A percentile compares a stretch with the other conserved stretches of the same genome.
These are phyloP conservation scores for Tetragnatha versicolor DNA, from an alignment of 1,140 invertebrate species.

Conservation along the genomic window DNA sequence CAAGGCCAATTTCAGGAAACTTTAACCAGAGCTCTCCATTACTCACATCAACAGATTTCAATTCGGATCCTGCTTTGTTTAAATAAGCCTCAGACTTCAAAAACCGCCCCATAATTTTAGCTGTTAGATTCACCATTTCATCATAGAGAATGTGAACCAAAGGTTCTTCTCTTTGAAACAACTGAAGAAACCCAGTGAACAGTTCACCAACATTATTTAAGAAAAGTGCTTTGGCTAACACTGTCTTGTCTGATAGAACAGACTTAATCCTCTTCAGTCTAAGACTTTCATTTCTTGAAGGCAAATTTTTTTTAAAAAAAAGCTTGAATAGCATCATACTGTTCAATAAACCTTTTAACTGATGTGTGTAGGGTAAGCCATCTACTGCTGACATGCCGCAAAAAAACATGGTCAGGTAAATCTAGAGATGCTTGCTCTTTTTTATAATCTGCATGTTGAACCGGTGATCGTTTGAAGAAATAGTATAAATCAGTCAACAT, in stretches of 20 bases:
- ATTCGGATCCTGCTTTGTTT: neutral
- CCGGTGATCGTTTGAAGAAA: neutral
- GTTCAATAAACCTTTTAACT: neutral
- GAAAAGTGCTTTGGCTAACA: neutral
- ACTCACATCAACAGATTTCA: neutral
- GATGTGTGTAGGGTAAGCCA: neutral
- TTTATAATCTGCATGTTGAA: neutral
- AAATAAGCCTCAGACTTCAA: neutral
- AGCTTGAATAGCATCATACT: neutral
- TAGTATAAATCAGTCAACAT: neutral
- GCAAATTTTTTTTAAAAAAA: neutral
- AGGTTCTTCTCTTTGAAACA: constrained; percentile 1
- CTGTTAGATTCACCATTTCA: neutral
- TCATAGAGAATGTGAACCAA: neutral
- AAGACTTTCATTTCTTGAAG: neutral
- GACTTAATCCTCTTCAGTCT: neutral
- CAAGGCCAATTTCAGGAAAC: neutral
- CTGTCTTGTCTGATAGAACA: neutral
- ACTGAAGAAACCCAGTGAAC: neutral
- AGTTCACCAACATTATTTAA: neutral
- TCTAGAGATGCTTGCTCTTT: neutral
- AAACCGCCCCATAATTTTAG: neutral
- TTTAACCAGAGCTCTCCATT: neutral
- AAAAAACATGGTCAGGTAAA: neutral
- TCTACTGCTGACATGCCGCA: neutral